Conservation (phyloP, 2,888 invertebrate species). For the Formica aserva region DNA sequence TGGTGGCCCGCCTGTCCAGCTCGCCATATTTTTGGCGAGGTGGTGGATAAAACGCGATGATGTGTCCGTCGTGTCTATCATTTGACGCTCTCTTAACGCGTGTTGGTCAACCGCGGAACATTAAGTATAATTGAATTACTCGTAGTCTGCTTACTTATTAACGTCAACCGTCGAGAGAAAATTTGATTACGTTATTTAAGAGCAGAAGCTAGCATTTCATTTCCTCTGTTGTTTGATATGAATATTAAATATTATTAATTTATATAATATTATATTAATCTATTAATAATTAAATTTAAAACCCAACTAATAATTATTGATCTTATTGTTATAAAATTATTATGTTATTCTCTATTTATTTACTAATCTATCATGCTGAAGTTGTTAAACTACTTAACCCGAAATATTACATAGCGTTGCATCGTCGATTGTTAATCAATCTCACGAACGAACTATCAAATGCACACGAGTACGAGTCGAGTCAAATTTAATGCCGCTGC, state of each 20-base stretch:
- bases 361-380: neutral
- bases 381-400: neutral
- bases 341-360: neutral
- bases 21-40: constrained; percentile 71
- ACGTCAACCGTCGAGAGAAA: neutral
- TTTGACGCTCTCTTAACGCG: constrained; percentile 55
- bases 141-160: neutral
- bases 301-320: neutral
- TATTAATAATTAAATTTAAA: neutral
- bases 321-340: neutral
- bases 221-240: neutral
- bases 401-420: neutral
- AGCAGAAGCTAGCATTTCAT: neutral
- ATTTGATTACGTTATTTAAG: neutral
- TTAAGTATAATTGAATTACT: constrained; percentile 26
- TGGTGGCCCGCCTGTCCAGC: constrained; percentile 26
- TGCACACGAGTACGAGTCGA: neutral
- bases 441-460: constrained; percentile 2
- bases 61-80: constrained; percentile 77
- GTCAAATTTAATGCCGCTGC: neutral
- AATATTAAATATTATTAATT: neutral
- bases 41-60: constrained; percentile 61
- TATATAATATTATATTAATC: neutral
- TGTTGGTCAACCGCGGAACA: constrained; percentile 30
- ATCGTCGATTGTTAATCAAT: constrained; percentile 21